Evolutionary conservation across 2,888 invertebrate species (phyloP).

Genomic region (Troides oblongomaculatus): DNA sequence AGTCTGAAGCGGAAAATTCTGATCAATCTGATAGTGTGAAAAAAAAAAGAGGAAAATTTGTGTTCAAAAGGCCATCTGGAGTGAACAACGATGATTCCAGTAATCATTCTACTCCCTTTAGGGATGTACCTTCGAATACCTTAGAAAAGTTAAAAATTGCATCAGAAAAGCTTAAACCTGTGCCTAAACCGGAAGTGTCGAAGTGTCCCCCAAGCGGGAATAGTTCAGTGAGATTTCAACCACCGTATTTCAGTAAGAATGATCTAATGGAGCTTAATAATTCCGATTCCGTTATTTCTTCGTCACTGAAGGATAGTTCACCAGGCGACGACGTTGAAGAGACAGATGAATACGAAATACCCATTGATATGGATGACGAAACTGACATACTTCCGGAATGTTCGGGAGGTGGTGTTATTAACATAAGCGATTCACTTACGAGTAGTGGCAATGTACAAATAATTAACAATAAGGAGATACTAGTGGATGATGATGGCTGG

Average conservation of each 20-base stretch:
- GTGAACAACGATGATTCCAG: constrained; percentile 44
- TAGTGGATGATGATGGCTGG: constrained; percentile 79
- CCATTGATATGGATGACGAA: constrained; percentile 55
- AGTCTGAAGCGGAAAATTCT: constrained; percentile 42
- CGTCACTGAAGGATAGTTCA: constrained; percentile 43
- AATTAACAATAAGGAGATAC: constrained; percentile 47
- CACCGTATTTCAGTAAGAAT: constrained; percentile 54
- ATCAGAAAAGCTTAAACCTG: constrained; percentile 60
- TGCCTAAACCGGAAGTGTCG: constrained; percentile 44
- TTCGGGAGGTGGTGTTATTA: constrained; percentile 44
- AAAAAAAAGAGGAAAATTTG: constrained; percentile 63
- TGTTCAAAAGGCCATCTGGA: constrained; percentile 67
- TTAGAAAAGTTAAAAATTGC: constrained; percentile 61
- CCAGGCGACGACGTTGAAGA: constrained; percentile 36
- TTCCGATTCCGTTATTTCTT: constrained; percentile 48
- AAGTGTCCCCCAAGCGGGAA: constrained; percentile 49
- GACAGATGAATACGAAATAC: constrained; percentile 49
- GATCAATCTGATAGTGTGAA: constrained; percentile 44
- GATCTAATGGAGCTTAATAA: constrained; percentile 47
- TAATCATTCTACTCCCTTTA: constrained; percentile 43
- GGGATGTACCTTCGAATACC: constrained; percentile 58
- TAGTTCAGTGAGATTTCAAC: constrained; percentile 70
- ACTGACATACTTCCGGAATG: constrained; percentile 44
- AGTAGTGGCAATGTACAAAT: constrained; percentile 44
- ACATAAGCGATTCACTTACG: constrained; percentile 52